Evolutionary conservation across 1,140 invertebrate genomes (phyloP).

Genomic region (Solenopsis invicta): DNA sequence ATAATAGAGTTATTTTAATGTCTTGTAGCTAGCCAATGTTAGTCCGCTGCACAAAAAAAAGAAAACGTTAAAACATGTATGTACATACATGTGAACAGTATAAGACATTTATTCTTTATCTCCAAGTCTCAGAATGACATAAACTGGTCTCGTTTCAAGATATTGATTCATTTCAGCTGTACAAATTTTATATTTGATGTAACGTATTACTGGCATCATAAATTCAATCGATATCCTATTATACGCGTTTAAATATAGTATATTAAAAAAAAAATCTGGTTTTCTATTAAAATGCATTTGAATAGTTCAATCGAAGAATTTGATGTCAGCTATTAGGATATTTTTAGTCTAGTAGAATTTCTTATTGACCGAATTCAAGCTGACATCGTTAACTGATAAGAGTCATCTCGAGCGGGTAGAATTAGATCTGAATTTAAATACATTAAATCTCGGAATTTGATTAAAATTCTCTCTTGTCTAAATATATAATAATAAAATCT

Average conservation of each 20-base stretch:
- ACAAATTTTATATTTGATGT: background rate
- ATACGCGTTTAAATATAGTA: background rate
- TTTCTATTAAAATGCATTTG: constrained; percentile 4
- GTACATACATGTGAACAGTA: background rate
- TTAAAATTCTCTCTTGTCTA: constrained; percentile 42
- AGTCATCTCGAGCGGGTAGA: background rate
- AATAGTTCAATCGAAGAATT: background rate
- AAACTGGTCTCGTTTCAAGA: background rate
- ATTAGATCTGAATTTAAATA: constrained; percentile 21
- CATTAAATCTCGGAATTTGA: background rate
- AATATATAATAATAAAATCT: constrained; percentile 16
- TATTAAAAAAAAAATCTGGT: background rate
- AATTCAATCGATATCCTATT: background rate
- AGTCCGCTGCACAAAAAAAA: background rate
- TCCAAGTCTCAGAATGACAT: background rate
- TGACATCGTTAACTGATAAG: background rate
- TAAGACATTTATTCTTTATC: constrained; percentile 1
- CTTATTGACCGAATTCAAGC: background rate
- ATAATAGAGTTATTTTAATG: constrained; percentile 3
- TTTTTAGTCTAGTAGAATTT: constrained; percentile 1
- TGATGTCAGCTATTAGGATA: background rate
- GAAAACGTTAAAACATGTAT: background rate
- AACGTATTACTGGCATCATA: background rate
- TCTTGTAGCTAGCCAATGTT: background rate
- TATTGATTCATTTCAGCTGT: background rate